Evolutionary conservation across 2,888 invertebrate genomes (phyloP), one percentile per base, ranked within the genome.

Genomic region (Onthophagus sagittarius): DNA sequence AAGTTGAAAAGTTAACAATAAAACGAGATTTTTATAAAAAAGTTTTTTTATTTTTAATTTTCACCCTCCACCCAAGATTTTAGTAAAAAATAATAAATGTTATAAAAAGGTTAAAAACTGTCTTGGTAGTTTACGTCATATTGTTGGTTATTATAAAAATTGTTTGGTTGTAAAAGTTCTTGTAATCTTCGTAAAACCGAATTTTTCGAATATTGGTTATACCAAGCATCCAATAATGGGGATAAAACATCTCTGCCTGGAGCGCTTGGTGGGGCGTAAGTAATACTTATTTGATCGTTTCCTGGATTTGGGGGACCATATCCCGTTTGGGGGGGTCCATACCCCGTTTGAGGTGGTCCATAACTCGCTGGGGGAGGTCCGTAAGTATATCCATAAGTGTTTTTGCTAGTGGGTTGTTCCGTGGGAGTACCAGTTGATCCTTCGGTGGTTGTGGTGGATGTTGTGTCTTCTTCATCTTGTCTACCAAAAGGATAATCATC

Each of bases 231-330:
- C 11, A 77, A 69, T 32, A 77, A 53, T 5, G 77, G 77, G 39
- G 75, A 73, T 63, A 75, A 63, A 11, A 15, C 69, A 72, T 75
- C 75, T 39, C 69, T 65, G 23, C 63, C 64, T 13, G 71, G 70
- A 5, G 71, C 76, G 15, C 72, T 76, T 5, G 77, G 74, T 39
- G 84, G 84, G n/a, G 83, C 82, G 73, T 84, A 84, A 33, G 85
- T 84, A 63, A 84, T 82, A 71, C 84, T 84, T 23, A 85, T 80
- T 53, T 82, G 78, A 75, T 84, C 84, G 73, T 84, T 81, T 7
- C 84, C 84, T 23, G 23, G 23, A 76, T 83, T 83, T 0, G 82
- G 83, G 15, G 84, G 83, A 9, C 84, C 85, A 77, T 85, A 84
- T 62, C 82, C 82, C 79, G 74, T 39, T n/a, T 69, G 69, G 14